Evolutionary conservation across 2,888 invertebrate genomes (phyloP).

Genomic region (Bombylius discolor): DNA sequence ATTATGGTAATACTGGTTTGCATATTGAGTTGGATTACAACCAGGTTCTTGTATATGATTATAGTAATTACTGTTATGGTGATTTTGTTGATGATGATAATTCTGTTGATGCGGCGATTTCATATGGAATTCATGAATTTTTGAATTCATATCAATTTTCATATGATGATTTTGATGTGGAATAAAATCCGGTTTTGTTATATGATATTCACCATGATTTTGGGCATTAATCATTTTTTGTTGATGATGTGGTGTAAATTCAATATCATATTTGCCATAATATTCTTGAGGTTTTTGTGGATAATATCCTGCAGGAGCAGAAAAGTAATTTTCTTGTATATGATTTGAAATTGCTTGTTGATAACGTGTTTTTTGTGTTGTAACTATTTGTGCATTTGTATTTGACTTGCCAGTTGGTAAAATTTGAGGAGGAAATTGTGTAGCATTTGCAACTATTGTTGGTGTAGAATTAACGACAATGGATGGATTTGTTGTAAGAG

Average conservation of each 20-base stretch:
- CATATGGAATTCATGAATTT: constrained; percentile 21
- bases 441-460: constrained; percentile 22
- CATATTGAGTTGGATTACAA: constrained; percentile 18
- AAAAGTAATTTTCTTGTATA: neutral
- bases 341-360: constrained; percentile 2
- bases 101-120: constrained; percentile 20
- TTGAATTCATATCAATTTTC: constrained; percentile 16
- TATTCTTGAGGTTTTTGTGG: constrained; percentile 28
- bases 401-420: constrained; percentile 2
- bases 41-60: constrained; percentile 25
- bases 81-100: constrained; percentile 28
- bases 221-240: constrained; percentile 17
- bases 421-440: constrained; percentile 8
- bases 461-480: constrained; percentile 10
- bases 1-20: constrained; percentile 22
- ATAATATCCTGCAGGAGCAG: constrained; percentile 25
- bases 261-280: constrained; percentile 35
- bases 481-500: constrained; percentile 8
- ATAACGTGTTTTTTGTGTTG: constrained; percentile 7
- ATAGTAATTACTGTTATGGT: constrained; percentile 19
- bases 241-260: constrained; percentile 23
- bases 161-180: constrained; percentile 15
- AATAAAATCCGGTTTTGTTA: constrained; percentile 24
- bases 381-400: neutral
- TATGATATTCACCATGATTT: constrained; percentile 25